Evolutionary conservation across 2,797 vertebrate species (phyloP).

Genomic region (Spheniscus humboldti): DNA sequence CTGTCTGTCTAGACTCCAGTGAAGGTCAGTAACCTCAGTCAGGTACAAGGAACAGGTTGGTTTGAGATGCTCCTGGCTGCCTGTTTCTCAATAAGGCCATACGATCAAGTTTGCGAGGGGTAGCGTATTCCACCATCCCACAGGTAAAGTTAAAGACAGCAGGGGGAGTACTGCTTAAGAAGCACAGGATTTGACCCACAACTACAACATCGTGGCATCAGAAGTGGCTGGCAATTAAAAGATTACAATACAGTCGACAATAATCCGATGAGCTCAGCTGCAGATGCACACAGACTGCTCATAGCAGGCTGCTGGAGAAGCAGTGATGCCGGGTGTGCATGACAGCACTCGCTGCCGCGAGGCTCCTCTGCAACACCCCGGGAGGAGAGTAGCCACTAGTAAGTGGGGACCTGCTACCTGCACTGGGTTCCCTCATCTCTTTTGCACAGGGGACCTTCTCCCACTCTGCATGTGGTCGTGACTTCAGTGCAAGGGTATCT

Average conservation of each 20-base stretch:
- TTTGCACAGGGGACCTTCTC: background rate
- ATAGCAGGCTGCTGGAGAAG: background rate
- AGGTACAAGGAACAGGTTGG: background rate
- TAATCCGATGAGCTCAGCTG: conserved; percentile 27
- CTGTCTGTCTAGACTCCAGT: background rate
- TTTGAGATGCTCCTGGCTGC: background rate
- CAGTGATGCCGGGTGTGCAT: accelerated
- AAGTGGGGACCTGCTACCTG: background rate
- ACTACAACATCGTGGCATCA: background rate
- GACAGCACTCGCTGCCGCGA: accelerated
- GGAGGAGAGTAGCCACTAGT: background rate
- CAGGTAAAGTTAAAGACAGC: background rate
- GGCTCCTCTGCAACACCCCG: background rate
- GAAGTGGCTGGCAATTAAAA: conserved; percentile 53
- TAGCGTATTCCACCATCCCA: background rate
- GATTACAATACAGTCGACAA: conserved; percentile 8
- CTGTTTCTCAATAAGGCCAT: background rate
- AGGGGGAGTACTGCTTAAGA: background rate
- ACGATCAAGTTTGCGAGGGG: accelerated
- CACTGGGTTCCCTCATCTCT: background rate
- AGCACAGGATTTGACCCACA: background rate
- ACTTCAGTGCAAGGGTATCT: background rate
- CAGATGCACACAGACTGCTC: background rate
- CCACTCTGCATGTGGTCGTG: background rate
- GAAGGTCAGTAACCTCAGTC: background rate